Evolutionary conservation across 2,888 invertebrate genomes (phyloP).

Genomic region (Eristalinus aeneus): DNA sequence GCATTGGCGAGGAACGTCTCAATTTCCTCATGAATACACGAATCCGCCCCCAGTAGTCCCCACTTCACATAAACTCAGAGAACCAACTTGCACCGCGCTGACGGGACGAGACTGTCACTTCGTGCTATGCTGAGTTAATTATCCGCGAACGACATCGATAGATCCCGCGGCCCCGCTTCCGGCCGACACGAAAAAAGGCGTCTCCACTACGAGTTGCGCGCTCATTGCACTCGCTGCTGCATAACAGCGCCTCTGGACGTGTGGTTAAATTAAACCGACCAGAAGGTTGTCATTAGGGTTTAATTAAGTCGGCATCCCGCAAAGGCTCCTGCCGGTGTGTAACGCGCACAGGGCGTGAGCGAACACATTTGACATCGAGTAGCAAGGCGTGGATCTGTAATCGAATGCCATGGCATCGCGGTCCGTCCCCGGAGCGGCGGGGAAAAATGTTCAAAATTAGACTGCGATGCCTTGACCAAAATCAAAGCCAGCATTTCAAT

Average conservation of each 20-base stretch:
- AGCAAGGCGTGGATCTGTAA: conserved; percentile 12
- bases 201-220: background rate
- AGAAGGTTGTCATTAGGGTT: conserved; percentile 62
- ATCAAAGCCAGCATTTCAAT: conserved; percentile 48
- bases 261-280: conserved; percentile 57
- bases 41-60: background rate
- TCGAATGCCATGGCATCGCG: background rate
- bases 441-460: conserved; percentile 21
- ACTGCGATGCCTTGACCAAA: conserved; percentile 53
- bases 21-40: conserved; percentile 25
- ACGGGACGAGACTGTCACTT: conserved; percentile 7
- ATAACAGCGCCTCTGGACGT: conserved; percentile 1
- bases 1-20: conserved; percentile 24
- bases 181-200: conserved; percentile 17
- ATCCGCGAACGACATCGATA: conserved; percentile 39
- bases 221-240: background rate
- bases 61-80: background rate
- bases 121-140: conserved; percentile 54
- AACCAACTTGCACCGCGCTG: conserved; percentile 19
- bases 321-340: conserved; percentile 34
- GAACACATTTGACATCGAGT: conserved; percentile 5
- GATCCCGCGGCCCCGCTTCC: background rate
- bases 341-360: conserved; percentile 42
- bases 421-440: background rate
- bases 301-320: conserved; percentile 65